These are phyloP conservation scores for Orthosia cruda DNA, from an alignment of 2,888 invertebrate genomes.

Conservation along the genomic window DNA sequence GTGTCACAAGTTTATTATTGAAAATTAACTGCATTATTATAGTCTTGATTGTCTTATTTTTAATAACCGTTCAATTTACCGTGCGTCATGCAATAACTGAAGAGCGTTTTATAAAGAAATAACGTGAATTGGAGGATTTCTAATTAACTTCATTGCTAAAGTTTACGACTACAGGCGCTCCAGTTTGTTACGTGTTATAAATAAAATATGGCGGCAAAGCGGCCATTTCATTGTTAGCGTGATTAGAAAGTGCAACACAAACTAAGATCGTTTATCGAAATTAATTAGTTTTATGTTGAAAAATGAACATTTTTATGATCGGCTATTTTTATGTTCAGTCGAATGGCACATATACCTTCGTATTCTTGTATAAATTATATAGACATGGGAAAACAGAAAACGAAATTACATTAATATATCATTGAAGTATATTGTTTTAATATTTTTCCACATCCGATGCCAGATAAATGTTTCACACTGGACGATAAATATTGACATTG, in stretches of 20 bases:
- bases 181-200: conserved; percentile 61
- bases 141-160: conserved; percentile 65
- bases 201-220: conserved; percentile 62
- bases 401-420: not conserved
- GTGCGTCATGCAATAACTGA: conserved; percentile 44
- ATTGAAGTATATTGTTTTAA: not conserved
- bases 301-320: not conserved
- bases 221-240: conserved; percentile 72
- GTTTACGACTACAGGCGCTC: conserved; percentile 62
- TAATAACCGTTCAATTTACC: conserved; percentile 25
- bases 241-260: conserved; percentile 74
- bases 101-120: conserved; percentile 49
- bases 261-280: conserved; percentile 66
- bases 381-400: not conserved
- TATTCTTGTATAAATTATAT: not conserved
- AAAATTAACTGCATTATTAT: conserved; percentile 4
- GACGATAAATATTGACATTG: conserved; percentile 50
- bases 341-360: not conserved
- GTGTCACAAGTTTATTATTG: conserved; percentile 4
- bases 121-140: conserved; percentile 60
- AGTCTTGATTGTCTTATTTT: conserved; percentile 22
- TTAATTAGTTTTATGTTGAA: conserved; percentile 36
- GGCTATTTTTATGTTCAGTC: not conserved
- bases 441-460: conserved; percentile 1
- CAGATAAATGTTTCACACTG: conserved; percentile 32